Evolutionary conservation across 2,113 vertebrate species (phyloP), one percentile per base, ranked within the genome.

Genomic region (Anolis carolinensis): DNA sequence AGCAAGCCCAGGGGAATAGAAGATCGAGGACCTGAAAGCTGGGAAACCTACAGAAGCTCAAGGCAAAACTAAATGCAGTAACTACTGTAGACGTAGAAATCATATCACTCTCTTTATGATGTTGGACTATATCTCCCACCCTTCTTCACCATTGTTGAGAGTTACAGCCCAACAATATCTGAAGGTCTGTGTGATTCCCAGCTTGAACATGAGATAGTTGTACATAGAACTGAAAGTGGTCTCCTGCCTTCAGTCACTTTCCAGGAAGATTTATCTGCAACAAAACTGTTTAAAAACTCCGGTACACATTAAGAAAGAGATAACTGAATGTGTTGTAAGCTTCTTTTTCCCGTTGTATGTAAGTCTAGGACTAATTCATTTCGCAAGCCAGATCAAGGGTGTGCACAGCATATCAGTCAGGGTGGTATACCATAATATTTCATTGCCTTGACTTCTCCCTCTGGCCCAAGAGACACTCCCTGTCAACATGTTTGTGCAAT

Each of bases 401-500:
- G 83, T 7, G 93, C 94, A 89, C 94, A 94, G 92, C 94, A 95
- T 94, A 91, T 91, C 81, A 50, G n/a, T 80, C 83, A 89, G 95
- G 96, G 95, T 91, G 96, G 93, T 94, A 95, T 91, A 74, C 88
- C 88, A 91, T 34, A 90, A 68, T 84, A 86, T 91, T 94, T 93
- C 91, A 95, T 88, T 83, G 93, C 89, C 65, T 84, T 72, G 88
- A 87, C 92, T 94, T 93, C 92, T 90, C 95, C 95, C 94, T 92
- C 86, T 92, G 94, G 95, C 94, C 93, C 93, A 90, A 93, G 92
- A 94, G 93, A 92, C 94, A 92, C 95, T 91, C 87, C 92, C 89
- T 93, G 87, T 90, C 86, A 91, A 94, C 93, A 11, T 94, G 96
- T 95, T 95, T 89, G 89, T 94, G 87, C 89, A 25, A 94, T 93